A percentile compares a stretch with the other conserved stretches of the same genome.
Evolutionary conservation across 1,140 invertebrate species (phyloP).

Genomic region (Medauroidea extradentata): DNA sequence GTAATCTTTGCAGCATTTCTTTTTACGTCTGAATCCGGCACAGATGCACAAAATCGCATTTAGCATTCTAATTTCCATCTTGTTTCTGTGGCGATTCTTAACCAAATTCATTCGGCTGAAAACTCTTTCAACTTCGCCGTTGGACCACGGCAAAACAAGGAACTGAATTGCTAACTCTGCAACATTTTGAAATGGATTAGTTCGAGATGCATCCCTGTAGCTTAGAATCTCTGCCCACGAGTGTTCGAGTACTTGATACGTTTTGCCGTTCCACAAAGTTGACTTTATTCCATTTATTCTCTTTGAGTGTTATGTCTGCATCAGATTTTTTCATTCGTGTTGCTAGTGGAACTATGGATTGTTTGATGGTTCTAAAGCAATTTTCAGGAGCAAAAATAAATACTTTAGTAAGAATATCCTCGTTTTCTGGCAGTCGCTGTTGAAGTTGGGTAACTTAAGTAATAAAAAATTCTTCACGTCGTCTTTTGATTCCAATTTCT

Average conservation of each 20-base stretch:
- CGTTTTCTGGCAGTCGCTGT: not conserved
- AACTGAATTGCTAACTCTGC: not conserved
- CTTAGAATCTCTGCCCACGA: constrained; percentile 11
- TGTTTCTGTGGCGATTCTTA: too few species aligned
- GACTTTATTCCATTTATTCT: constrained; percentile 6
- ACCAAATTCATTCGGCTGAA: too few species aligned
- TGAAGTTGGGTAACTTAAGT: not conserved
- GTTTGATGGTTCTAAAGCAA: not conserved
- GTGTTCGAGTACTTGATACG: not conserved
- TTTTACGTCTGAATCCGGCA: too few species aligned
- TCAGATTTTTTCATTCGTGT: not conserved
- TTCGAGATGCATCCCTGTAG: constrained; percentile 5
- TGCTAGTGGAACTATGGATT: not conserved
- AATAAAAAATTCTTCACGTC: not conserved
- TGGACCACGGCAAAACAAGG: constrained; percentile 6
- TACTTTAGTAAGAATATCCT: not conserved
- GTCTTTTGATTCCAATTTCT: not conserved
- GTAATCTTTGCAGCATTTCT: too few species aligned
- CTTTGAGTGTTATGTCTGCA: constrained; percentile 4
- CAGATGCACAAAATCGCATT: too few species aligned
- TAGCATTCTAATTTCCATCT: too few species aligned
- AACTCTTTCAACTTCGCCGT: constrained; percentile 11
- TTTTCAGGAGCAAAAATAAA: not conserved
- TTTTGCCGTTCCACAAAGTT: constrained; percentile 3
- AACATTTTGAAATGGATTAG: constrained; percentile 7